Evolutionary conservation across 2,113 vertebrate genomes (phyloP).

Genomic region (Syrrhaptes paradoxus): DNA sequence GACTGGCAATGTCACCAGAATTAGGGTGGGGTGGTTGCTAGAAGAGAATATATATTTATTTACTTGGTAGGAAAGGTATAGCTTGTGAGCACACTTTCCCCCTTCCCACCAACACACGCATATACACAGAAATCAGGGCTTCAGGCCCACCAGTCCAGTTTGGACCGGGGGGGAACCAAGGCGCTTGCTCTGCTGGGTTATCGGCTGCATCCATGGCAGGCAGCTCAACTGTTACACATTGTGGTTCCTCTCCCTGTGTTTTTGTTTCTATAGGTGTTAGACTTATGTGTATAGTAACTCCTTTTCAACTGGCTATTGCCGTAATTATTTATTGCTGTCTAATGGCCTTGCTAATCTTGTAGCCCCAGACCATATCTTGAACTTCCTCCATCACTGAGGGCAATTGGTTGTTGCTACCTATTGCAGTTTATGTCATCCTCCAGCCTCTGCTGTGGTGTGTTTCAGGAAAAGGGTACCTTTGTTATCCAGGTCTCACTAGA

Average conservation of each 20-base stretch:
- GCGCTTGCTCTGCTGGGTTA: neutral
- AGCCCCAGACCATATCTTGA: neutral
- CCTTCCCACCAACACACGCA: neutral
- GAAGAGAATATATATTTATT: neutral
- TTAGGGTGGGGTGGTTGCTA: neutral
- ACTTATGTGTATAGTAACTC: neutral
- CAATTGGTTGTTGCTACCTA: neutral
- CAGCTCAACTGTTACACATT: neutral
- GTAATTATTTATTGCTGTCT: neutral
- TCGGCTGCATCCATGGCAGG: neutral
- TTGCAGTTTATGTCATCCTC: neutral
- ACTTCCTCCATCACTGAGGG: neutral
- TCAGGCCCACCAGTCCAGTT: neutral
- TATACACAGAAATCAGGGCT: neutral
- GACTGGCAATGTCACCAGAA: neutral
- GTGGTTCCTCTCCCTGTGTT: neutral
- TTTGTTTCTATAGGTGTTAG: neutral
- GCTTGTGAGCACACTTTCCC: neutral
- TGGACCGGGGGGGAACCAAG: neutral
- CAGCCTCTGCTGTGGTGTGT: neutral
- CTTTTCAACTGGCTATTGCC: neutral
- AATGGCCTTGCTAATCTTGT: neutral
- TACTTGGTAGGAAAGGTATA: neutral
- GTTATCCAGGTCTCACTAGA: neutral
- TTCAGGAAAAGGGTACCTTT: neutral